Conservation (phyloP, 2,888 invertebrate species). For the Phyllotreta striolata region DNA sequence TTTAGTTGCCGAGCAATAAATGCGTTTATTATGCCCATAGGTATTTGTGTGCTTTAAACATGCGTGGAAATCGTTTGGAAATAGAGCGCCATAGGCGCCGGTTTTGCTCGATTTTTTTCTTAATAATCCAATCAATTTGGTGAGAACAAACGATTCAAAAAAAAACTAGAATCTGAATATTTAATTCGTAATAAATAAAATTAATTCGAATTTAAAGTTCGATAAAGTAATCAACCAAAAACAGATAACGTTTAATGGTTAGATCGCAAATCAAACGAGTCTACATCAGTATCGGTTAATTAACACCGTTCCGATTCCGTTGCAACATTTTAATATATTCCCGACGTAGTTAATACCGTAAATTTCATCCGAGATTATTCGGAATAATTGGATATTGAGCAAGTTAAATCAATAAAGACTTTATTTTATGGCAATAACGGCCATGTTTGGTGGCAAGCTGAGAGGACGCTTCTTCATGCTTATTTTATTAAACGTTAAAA, state of each 20-base stretch:
- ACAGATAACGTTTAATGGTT: background rate
- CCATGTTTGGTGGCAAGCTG: constrained; percentile 57
- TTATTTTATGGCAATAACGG: constrained; percentile 47
- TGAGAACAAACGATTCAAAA: too few species aligned
- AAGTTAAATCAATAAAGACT: constrained; percentile 47
- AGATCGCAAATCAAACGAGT: constrained; percentile 6
- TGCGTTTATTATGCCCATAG: constrained; percentile 35
- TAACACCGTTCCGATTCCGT: constrained; percentile 13
- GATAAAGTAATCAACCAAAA: background rate
- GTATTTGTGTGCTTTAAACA: constrained; percentile 29
- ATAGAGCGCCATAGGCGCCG: too few species aligned
- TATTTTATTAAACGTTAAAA: constrained; percentile 60
- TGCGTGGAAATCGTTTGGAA: constrained; percentile 19
- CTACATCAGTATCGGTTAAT: constrained; percentile 16
- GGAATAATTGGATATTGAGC: constrained; percentile 34
- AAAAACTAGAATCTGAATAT: too few species aligned
- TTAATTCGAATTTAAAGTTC: too few species aligned
- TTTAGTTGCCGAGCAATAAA: constrained; percentile 37
- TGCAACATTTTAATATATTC: constrained; percentile 26
- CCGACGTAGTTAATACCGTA: constrained; percentile 30
- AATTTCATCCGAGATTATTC: constrained; percentile 36
- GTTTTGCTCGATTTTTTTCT: too few species aligned
- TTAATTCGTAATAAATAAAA: too few species aligned
- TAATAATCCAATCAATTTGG: too few species aligned
- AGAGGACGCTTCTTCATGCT: constrained; percentile 48